Base-by-base conservation (phyloP, 2,797 vertebrate species). In the Synaphobranchus kaupii region DNA sequence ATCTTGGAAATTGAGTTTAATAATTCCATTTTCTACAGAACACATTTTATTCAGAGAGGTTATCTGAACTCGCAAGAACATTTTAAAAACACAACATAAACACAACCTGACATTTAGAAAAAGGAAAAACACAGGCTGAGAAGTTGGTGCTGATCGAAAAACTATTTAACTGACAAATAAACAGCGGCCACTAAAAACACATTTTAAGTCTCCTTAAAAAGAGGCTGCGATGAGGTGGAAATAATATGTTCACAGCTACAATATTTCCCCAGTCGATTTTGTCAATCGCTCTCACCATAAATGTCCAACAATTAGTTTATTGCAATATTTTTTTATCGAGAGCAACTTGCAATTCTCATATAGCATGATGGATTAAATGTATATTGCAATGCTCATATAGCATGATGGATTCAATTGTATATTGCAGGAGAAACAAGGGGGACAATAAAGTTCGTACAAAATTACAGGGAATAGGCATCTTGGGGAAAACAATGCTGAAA, bases 1-100 rank as follows among this genome's bases (percentile, higher is more conserved):
- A 13, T 85, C 25, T 82, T n/a, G 48, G 22, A 84, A 87, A 60
- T 50, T 58, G 52, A 71, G 81, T n/a, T 50, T 66, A 50, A 66
- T 81, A 54, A 47, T 28, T 68, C 10, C 48, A n/a, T 34, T 13
- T 50, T n/a, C 60, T 60, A 66, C 44, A 81, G 78, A n/a, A 10
- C 66, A 12, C 56, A 13, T 12, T 78, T 78, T 44, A 78, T 73
- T 73, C 28, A 58, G 85, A 10, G 50, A 56, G 31, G 34, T 39
- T 86, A 56, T 52, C 31, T 56, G 7, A 44, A 44, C 17, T 48
- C 17, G 3, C 39, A n/a, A 48, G 12, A 58, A 66, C 12, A 63
- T 17, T 39, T 28, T 0, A 25, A 68, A 58, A 52, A n/a, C 9
- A 47, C 78, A 56, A 39, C 22, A 86, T 81, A 48, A 81, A 81